Evolutionary conservation across 2,888 invertebrate species (phyloP).

Genomic region (Phengaris alcon): DNA sequence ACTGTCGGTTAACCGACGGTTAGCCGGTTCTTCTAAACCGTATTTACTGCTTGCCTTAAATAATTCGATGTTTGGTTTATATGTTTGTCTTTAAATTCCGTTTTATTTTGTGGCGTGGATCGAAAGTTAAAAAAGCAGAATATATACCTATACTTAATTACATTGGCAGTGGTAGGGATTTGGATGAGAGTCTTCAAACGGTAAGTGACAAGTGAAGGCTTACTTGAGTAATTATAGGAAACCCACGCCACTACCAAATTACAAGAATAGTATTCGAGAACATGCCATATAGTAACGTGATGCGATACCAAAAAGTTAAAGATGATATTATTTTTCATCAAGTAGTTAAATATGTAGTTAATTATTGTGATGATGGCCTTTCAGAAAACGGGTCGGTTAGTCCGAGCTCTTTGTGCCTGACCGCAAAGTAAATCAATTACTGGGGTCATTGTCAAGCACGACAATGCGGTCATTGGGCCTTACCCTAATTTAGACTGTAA

Average conservation of each 20-base stretch:
- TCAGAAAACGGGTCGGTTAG: not conserved
- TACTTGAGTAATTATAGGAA: too few species aligned
- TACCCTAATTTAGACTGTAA: conserved; percentile 7
- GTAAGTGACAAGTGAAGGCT: too few species aligned
- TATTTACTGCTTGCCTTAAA: conserved; percentile 10
- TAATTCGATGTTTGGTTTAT: conserved; percentile 25
- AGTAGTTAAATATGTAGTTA: not conserved
- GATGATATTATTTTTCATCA: too few species aligned
- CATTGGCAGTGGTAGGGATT: too few species aligned
- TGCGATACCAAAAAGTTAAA: too few species aligned
- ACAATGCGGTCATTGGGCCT: conserved; percentile 8
- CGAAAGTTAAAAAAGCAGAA: too few species aligned
- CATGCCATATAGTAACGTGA: too few species aligned
- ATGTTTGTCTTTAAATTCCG: not conserved
- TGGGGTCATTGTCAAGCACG: conserved; percentile 16
- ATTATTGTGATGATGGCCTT: not conserved
- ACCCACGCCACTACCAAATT: too few species aligned
- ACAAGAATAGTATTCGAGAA: too few species aligned
- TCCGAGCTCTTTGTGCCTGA: not conserved
- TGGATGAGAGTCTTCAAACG: too few species aligned
- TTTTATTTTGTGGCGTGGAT: not conserved
- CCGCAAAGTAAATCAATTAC: conserved; percentile 14
- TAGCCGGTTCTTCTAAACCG: conserved; percentile 38
- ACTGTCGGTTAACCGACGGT: conserved; percentile 38
- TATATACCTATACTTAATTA: too few species aligned